A percentile compares a stretch with the other conserved stretches of the same genome.
Conservation (phyloP, 2,797 vertebrate species). For the Falco biarmicus region DNA sequence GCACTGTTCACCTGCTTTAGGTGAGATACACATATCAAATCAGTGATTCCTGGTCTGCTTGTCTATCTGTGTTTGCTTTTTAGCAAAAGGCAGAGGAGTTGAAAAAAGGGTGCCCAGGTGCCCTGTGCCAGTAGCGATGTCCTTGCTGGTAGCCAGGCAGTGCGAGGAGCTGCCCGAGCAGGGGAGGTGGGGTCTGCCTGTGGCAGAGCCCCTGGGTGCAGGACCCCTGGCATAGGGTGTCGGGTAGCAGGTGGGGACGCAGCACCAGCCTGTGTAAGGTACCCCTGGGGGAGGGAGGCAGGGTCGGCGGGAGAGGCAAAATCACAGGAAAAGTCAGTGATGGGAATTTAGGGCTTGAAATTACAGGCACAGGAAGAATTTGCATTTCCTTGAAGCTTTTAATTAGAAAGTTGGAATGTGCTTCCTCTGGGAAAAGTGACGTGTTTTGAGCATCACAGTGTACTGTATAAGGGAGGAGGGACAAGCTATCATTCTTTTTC, state of each 20-base stretch:
- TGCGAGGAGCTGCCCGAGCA: rapidly evolving
- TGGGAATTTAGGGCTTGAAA: not conserved
- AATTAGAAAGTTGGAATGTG: not conserved
- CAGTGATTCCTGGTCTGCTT: not conserved
- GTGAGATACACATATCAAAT: rapidly evolving
- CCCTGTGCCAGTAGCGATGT: not conserved
- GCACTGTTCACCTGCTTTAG: not conserved
- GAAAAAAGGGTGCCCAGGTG: not conserved
- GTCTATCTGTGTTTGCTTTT: not conserved
- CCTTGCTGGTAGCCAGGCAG: not conserved
- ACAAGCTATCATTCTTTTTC: not conserved
- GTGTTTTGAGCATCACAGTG: not conserved
- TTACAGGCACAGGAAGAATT: not conserved
- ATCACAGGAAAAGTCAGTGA: rapidly evolving
- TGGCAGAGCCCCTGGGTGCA: not conserved
- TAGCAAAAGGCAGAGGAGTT: not conserved
- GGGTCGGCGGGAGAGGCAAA: not conserved
- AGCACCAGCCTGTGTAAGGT: too few species aligned
- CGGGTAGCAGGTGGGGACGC: not conserved
- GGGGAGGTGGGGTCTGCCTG: not conserved
- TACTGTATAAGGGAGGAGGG: not conserved
- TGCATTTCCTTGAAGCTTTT: not conserved
- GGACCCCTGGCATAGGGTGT: not conserved
- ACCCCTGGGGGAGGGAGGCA: not conserved
- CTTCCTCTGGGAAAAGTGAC: not conserved